Evolutionary conservation across 1,140 invertebrate genomes (phyloP).

Genomic region (Dolichoris vasculosae): DNA sequence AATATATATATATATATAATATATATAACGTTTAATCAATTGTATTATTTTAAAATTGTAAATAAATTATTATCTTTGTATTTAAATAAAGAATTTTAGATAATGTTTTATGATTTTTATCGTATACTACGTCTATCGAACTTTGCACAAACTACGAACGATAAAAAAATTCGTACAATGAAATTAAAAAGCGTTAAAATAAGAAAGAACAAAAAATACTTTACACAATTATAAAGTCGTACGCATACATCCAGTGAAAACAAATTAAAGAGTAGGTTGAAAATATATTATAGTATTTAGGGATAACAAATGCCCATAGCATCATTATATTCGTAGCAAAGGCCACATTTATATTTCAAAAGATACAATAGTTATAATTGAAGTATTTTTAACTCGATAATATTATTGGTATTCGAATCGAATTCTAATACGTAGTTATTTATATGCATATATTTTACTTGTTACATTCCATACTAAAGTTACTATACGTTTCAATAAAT

Average conservation of each 20-base stretch:
- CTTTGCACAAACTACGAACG: neutral
- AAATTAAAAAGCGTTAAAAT: too few species aligned
- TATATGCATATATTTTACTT: too few species aligned
- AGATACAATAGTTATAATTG: neutral
- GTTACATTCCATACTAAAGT: too few species aligned
- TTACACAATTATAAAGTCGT: too few species aligned
- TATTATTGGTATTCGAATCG: neutral
- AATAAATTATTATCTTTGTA: neutral
- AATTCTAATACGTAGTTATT: neutral
- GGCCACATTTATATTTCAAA: neutral
- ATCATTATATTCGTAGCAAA: neutral
- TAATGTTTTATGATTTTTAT: neutral
- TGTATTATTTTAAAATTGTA: constrained; percentile 8
- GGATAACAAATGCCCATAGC: neutral
- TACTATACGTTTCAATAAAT: too few species aligned
- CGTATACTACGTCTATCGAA: neutral
- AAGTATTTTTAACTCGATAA: too few species aligned
- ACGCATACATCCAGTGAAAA: too few species aligned
- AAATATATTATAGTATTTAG: neutral
- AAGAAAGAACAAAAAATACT: too few species aligned
- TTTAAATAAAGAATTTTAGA: neutral
- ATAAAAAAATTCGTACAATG: too few species aligned
- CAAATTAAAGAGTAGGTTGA: neutral
- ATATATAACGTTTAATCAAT: neutral
- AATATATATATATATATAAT: neutral